Base-by-base conservation (phyloP, 1,140 invertebrate genomes). In the Calephelis virginiensis region DNA sequence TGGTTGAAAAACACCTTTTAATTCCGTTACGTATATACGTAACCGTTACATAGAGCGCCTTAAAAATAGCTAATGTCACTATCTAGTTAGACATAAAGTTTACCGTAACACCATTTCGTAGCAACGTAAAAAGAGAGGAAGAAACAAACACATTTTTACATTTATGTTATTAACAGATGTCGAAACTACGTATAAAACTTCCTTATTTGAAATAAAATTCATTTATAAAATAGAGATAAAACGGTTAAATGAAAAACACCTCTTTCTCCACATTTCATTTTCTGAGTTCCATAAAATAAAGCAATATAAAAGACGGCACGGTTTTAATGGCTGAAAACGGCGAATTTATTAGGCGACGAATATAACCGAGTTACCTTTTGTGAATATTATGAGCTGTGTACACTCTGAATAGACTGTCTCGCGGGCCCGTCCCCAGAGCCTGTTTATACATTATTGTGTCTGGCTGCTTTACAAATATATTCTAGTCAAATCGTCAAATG, bases 261-360 rank as follows among this genome's bases (percentile, higher is more conserved):
- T 56, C 17, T 37, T 37, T 37, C 53, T 53, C 49, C 28, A 56
- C 53, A 56, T 56, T 56, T 37, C 28, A 56, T 56, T 37, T 56
- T 37, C 53, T 37, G 28, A 28, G 28, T 56, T 12, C 28, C 53
- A 56, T 56, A 56, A 59, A 59, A 40, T 59, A 59, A 59, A 59
- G 56, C 37, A 59, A 59, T 59, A 59, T 59, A 59, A 59, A 59
- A 59, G 56, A 40, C 37, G 37, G 56, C 28, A 38, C 7, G 7
- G 37, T 59, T 59, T 59, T 59, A 59, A 59, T 59, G 38, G 56
- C 56, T 59, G 56, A 59, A 59, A 59, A 59, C 56, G 56, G 37
- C 56, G 56, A 59, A 59, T 59, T 59, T 59, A 59, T 59, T 59
- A 59, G 56, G 56, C 56, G 56, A 59, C 56, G 56, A 59, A 38